A percentile compares a stretch with the other conserved stretches of the same genome.
These are phyloP conservation scores for Spialia ferax DNA, from an alignment of 2,888 invertebrate species.

Conservation along the genomic window DNA sequence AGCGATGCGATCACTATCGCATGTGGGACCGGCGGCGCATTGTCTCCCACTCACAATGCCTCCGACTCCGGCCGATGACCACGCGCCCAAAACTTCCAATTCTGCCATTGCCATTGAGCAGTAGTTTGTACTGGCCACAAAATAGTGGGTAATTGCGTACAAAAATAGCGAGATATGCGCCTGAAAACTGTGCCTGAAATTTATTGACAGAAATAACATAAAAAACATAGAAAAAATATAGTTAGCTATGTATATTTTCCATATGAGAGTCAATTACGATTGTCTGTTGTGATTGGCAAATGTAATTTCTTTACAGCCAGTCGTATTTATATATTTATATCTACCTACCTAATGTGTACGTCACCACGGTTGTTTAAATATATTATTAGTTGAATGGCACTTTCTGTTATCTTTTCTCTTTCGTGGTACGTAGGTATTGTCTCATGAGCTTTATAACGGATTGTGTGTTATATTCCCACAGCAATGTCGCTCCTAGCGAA, in stretches of 20 bases:
- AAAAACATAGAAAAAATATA: too few relatives aligned
- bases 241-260: too few relatives aligned
- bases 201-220: too few relatives aligned
- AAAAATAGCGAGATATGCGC: too few relatives aligned
- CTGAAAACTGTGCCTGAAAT: too few relatives aligned
- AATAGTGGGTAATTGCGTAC: too few relatives aligned
- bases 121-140: neutral
- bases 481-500: conserved; percentile 6
- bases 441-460: conserved; percentile 21
- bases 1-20: conserved; percentile 61
- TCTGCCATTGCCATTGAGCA: conserved; percentile 5
- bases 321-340: too few relatives aligned
- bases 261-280: neutral
- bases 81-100: conserved; percentile 49
- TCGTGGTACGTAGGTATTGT: neutral
- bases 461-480: conserved; percentile 19
- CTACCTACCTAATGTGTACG: too few relatives aligned
- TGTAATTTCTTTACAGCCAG: neutral
- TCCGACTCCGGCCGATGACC: conserved; percentile 52
- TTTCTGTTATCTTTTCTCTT: neutral
- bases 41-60: conserved; percentile 56
- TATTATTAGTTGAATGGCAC: neutral
- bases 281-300: neutral
- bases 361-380: neutral
- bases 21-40: conserved; percentile 59